Percentiles rank a stretch among this genome's conserved stretches.
These are phyloP conservation scores for Cristatella mucedo DNA, from an alignment of 2,888 invertebrate genomes.

Conservation along the genomic window DNA sequence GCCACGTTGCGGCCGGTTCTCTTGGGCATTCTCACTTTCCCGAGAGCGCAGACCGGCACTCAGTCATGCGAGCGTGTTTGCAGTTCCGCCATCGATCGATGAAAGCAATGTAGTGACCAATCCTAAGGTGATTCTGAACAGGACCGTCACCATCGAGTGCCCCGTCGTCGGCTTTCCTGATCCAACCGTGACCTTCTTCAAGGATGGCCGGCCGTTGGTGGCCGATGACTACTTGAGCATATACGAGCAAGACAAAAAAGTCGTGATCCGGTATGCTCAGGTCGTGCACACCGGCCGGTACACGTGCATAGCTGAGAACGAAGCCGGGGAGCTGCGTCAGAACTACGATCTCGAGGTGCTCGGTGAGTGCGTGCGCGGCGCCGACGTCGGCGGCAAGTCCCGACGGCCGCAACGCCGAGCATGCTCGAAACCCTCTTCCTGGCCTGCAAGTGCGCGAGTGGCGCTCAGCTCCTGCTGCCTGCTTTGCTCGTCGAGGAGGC, in stretches of 20 bases:
- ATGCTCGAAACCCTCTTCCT: no score
- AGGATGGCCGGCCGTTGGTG: conserved; percentile 17
- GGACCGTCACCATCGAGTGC: conserved; percentile 37
- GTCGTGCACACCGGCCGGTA: conserved; percentile 37
- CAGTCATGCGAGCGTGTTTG: no score
- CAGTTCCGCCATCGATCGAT: conserved; percentile 29
- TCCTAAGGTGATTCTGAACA: conserved; percentile 27
- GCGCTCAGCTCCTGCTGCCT: no score
- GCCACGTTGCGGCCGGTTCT: no score
- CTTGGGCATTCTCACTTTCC: no score
- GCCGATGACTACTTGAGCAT: neutral
- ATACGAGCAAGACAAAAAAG: conserved; percentile 13
- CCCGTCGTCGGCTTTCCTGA: conserved; percentile 38
- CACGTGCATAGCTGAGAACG: conserved; percentile 39
- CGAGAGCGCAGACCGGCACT: no score
- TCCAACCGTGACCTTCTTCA: conserved; percentile 35
- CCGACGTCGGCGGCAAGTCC: no score
- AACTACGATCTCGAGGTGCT: conserved; percentile 21
- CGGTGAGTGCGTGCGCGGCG: conserved; percentile 19
- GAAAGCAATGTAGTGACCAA: conserved; percentile 30
- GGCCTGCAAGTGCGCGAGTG: no score
- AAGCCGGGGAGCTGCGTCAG: conserved; percentile 35
- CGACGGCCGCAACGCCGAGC: no score
- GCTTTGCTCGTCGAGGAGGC: no score
- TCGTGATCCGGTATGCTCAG: conserved; percentile 26